Conservation (phyloP, 1,140 invertebrate genomes). For the Lepidurus packardi region DNA sequence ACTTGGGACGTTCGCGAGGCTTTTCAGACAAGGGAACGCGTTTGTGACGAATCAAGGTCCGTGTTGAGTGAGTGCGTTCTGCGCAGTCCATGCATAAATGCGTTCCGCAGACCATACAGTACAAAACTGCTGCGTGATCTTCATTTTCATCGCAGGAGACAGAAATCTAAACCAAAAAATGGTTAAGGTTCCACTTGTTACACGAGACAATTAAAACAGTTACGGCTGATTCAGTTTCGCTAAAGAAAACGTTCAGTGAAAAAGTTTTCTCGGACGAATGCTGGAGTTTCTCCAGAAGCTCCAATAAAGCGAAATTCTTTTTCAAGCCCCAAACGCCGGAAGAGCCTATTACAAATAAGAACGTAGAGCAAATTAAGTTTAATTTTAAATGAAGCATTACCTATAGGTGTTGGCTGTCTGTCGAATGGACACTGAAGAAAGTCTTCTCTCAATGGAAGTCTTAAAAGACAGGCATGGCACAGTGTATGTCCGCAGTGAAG, state of each 20-base stretch:
- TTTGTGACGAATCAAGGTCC: slow-evolving; percentile 54
- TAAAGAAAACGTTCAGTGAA: not conserved
- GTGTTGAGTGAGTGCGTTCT: slow-evolving; percentile 52
- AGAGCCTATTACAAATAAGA: slow-evolving; percentile 42
- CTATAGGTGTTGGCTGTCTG: slow-evolving; percentile 54
- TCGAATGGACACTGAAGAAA: slow-evolving; percentile 57
- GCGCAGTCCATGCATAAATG: slow-evolving; percentile 57
- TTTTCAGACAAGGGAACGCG: slow-evolving; percentile 57
- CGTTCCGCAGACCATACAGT: slow-evolving; percentile 54
- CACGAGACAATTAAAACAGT: too few species aligned
- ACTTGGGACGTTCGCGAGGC: slow-evolving; percentile 55
- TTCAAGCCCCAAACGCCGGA: slow-evolving; percentile 57
- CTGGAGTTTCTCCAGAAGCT: slow-evolving; percentile 54
- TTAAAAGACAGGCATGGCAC: slow-evolving; percentile 55
- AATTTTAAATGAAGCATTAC: slow-evolving; percentile 36
- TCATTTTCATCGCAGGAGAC: slow-evolving; percentile 57
- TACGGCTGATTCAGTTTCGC: slow-evolving; percentile 11
- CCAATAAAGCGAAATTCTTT: slow-evolving; percentile 59
- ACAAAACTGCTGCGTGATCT: slow-evolving; percentile 53
- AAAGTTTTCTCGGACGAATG: slow-evolving; percentile 41
- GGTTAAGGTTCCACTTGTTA: not conserved
- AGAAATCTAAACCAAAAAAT: slow-evolving; percentile 45
- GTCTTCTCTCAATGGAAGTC: slow-evolving; percentile 48
- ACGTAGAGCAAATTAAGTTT: not conserved
- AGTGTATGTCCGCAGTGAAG: slow-evolving; percentile 59